Evolutionary conservation across 2,888 invertebrate genomes (phyloP), one percentile per base, ranked within the genome.

Genomic region (Drosophila ustulata): DNA sequence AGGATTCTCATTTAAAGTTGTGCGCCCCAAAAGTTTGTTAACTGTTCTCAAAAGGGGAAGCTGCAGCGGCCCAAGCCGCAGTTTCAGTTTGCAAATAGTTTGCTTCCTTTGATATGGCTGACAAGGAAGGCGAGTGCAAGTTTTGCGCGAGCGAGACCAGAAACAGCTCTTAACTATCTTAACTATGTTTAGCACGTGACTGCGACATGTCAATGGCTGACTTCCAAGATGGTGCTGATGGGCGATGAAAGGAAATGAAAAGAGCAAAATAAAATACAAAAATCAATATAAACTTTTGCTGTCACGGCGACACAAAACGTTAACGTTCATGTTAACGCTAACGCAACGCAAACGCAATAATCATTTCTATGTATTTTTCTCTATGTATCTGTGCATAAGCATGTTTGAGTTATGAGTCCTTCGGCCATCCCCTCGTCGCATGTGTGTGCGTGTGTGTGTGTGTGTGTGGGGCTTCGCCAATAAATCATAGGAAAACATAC

Each of bases 101-200:
- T 63, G 18, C 7, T 52, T 23, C 28, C 9, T 30, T 65, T 70
- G 66, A 76, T 67, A 71, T 62, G 72, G 46, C 66, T 58, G 71
- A 73, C 70, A 73, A 7, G 50, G 9, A 59, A 51, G 59, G 37
- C 6, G 30, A 30, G 30, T 0, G 30, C 30, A 30, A 30, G 30
- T 30, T 28, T 30, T 4, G 7, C 30, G 30, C 30, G 30, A 30
- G n/a, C 43, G 53, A 32, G 23, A 67, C 52, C 71, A 64, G 63
- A 58, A 57, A 58, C 74, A 56, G 71, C 66, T 55, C 59, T 62
- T 43, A 63, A 65, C 75, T 74, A 79, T 84, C 82, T 73, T 77
- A 82, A 68, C 80, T 62, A 75, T 71, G 67, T 78, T 72, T 80
- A 78, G 69, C 85, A 85, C 69, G 82, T 78, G 53, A 53, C 25